Base-by-base conservation (phyloP, 2,888 invertebrate species). In the Pheosia gnoma region DNA sequence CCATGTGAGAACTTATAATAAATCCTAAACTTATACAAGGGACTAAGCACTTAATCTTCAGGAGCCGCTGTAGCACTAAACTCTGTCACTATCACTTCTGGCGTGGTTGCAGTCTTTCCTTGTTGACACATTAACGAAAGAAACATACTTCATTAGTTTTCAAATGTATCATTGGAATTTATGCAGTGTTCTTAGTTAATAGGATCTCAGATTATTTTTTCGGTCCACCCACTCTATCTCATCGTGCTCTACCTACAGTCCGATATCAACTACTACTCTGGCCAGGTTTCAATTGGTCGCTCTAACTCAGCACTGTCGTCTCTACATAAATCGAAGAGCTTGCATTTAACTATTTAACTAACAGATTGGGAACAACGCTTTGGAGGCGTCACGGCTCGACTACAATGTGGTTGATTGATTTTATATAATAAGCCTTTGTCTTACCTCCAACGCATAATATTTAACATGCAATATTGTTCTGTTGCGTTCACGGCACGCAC, bases 351-450 rank as follows among this genome's bases (percentile, higher is more conserved):
- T 41, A 41, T 7, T 41, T 7, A 7, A 7, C n/a, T 9, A 51
- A 8, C 5, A 51, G 51, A 51, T 8, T 51, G 25, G 25, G 8
- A 51, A 51, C 25, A 25, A 3, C 25, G 8, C 13, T 8, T 25
- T 10, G 5, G 51, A 25, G 13, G 49, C 45, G 11, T 36, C 36
- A 56, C 57, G 49, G 51, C 10, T 8, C n/a, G 38, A 64, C 61
- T 59, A 64, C 70, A 71, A 63, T 70, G 75, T 75, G 68, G 57
- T 62, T 77, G 74, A 77, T 75, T 74, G 72, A 75, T 78, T 75
- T 74, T n/a, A 1, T 73, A 73, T 75, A 80, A 77, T 78, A 65
- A 73, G 63, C 57, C 75, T 69, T 74, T 78, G 72, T 78, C 65
- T 71, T 68, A 65, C 45, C 54, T 60, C 63, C 66, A 59, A 62